phyloP scores from a whole-genome alignment of 64 coral and sea anemone species.

The Montipora sp. region DNA sequence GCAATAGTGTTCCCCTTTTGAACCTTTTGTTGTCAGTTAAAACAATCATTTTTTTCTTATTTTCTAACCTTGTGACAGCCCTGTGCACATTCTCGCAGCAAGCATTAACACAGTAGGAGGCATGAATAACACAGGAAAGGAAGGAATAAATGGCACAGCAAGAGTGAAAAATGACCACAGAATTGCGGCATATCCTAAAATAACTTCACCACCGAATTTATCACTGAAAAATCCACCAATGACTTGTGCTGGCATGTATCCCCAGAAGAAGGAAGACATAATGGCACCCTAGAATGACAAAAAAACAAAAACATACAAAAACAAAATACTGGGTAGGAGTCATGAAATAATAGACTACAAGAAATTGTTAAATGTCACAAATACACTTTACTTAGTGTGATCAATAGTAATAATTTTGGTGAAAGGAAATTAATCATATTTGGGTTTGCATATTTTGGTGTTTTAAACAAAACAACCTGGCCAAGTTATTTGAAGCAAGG shows the following conservation, averaged over 20 bases:
- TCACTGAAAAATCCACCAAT: slow-evolving; percentile 91
- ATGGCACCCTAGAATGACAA: slow-evolving; percentile 68
- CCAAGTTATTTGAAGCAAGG: no score
- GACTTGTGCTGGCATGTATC: slow-evolving; percentile 85
- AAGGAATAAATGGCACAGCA: slow-evolving; percentile 79
- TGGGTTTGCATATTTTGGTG: no score
- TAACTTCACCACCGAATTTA: slow-evolving; percentile 84
- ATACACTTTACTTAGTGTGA: no score
- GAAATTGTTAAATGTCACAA: no score
- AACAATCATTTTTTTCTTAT: neutral
- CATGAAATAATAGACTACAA: no score
- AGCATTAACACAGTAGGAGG: slow-evolving; percentile 69
- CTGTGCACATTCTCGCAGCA: slow-evolving; percentile 67
- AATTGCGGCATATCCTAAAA: slow-evolving; percentile 77
- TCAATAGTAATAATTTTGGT: no score
- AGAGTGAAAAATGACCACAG: slow-evolving; percentile 80
- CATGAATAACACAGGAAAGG: slow-evolving; percentile 51
- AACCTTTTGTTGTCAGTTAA: neutral
- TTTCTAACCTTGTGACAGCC: slow-evolving; percentile 78
- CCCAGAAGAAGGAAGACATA: slow-evolving; percentile 95
- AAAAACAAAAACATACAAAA: neutral
- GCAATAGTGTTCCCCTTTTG: no score
- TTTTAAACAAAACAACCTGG: no score
- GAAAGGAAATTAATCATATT: no score
- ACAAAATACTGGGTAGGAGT: no score